A percentile compares a stretch with the other conserved stretches of the same genome.
Evolutionary conservation across 2,797 vertebrate genomes (phyloP).

Genomic region (Coilia nasus): DNA sequence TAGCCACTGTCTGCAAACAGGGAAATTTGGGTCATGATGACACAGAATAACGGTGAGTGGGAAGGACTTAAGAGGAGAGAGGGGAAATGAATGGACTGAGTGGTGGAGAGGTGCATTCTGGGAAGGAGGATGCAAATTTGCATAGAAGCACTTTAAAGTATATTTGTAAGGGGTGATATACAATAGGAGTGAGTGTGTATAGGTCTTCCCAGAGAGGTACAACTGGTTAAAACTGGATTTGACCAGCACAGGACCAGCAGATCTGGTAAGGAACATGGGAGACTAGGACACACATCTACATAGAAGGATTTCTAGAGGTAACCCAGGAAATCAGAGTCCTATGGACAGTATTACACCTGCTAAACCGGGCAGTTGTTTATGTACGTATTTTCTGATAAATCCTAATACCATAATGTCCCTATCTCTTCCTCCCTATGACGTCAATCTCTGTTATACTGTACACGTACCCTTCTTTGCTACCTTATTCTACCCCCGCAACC

Average conservation of each 20-base stretch:
- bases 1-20: neutral
- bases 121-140: neutral
- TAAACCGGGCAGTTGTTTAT: neutral
- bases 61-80: neutral
- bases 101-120: neutral
- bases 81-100: neutral
- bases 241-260: neutral
- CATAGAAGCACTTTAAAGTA: neutral
- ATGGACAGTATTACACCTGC: neutral
- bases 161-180: neutral
- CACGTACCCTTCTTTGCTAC: neutral
- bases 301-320: neutral
- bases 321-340: neutral
- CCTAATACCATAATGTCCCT: neutral
- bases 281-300: too few species aligned
- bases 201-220: neutral
- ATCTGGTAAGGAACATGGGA: neutral
- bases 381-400: neutral
- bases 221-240: conserved; percentile 7
- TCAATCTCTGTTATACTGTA: conserved; percentile 6
- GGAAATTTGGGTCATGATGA: neutral
- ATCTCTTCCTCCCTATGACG: neutral
- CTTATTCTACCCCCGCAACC: neutral
- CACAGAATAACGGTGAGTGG: neutral
- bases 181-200: neutral